phyloP scores from a whole-genome alignment of 2,113 vertebrate genomes.

The Platichthys flesus region DNA sequence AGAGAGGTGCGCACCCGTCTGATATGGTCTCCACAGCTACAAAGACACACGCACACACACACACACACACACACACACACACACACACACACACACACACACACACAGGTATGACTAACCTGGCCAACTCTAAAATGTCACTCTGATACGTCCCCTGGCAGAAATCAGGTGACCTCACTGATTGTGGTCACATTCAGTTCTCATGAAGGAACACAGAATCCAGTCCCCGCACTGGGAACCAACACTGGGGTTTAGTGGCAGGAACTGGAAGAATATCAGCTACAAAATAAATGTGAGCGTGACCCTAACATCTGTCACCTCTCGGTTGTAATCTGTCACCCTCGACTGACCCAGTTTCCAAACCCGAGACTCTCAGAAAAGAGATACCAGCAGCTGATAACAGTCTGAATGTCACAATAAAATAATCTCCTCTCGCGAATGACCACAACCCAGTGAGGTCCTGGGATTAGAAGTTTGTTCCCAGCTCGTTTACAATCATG shows the following conservation, averaged over 20 bases:
- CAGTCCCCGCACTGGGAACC: slow-evolving; percentile 25
- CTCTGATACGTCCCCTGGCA: slow-evolving; percentile 35
- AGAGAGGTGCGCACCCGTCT: slow-evolving; percentile 65
- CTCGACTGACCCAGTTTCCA: slow-evolving; percentile 52
- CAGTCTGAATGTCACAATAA: slow-evolving; percentile 43
- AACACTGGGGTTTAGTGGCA: slow-evolving; percentile 3
- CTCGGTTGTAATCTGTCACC: slow-evolving; percentile 51
- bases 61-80: slow-evolving; percentile 8
- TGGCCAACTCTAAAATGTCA: slow-evolving; percentile 53
- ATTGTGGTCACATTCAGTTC: slow-evolving; percentile 50
- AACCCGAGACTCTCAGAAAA: slow-evolving; percentile 34
- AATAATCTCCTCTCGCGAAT: slow-evolving; percentile 32
- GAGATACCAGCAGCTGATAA: slow-evolving; percentile 56
- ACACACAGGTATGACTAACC: slow-evolving; percentile 64
- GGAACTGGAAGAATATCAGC: slow-evolving; percentile 22
- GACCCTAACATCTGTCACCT: slow-evolving; percentile 31
- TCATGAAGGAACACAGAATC: slow-evolving; percentile 41
- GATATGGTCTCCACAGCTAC: slow-evolving; percentile 74
- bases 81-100: neutral
- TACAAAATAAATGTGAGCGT: neutral
- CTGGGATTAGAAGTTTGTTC: neutral
- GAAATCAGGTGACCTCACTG: slow-evolving; percentile 55
- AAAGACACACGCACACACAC: slow-evolving; percentile 43
- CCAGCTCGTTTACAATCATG: neutral
- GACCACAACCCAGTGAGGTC: neutral